These are phyloP conservation scores for Spizella passerina DNA, from an alignment of 2,797 vertebrate genomes.

Conservation along the genomic window DNA sequence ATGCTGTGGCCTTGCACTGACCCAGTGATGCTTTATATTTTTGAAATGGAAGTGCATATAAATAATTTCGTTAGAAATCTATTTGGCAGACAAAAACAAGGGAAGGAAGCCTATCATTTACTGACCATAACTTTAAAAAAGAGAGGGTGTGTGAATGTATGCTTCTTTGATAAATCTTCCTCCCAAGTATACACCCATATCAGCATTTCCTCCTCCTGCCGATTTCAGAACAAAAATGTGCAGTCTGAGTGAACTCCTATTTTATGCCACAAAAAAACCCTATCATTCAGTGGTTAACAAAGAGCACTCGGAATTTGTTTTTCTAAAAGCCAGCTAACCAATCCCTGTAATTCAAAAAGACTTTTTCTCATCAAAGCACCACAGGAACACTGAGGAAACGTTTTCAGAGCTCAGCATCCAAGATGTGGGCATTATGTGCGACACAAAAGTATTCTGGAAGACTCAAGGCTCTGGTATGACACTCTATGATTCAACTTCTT, in stretches of 20 bases:
- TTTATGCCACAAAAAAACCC: slow-evolving; percentile 58
- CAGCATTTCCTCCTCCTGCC: slow-evolving; percentile 63
- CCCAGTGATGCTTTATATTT: not conserved
- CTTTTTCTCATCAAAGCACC: slow-evolving; percentile 52
- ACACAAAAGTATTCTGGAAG: slow-evolving; percentile 32
- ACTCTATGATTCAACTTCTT: slow-evolving; percentile 12
- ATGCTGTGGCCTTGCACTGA: not conserved
- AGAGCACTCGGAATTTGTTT: slow-evolving; percentile 38
- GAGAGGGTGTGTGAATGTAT: slow-evolving; percentile 55
- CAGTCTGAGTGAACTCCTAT: slow-evolving; percentile 60
- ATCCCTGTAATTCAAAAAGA: slow-evolving; percentile 20
- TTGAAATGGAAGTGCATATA: slow-evolving; percentile 19
- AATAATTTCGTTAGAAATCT: slow-evolving; percentile 31
- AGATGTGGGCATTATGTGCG: not conserved
- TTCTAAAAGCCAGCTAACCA: slow-evolving; percentile 22
- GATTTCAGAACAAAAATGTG: slow-evolving; percentile 65
- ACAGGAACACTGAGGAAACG: not conserved
- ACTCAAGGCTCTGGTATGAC: not conserved
- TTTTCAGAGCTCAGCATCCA: slow-evolving; percentile 31
- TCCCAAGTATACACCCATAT: slow-evolving; percentile 59
- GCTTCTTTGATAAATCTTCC: slow-evolving; percentile 62
- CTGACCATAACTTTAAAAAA: slow-evolving; percentile 43
- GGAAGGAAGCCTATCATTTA: slow-evolving; percentile 67
- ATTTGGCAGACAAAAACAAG: slow-evolving; percentile 23
- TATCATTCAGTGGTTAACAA: slow-evolving; percentile 64